A percentile compares a stretch with the other conserved stretches of the same genome.
phyloP scores from a whole-genome alignment of 1,140 invertebrate genomes.

The Oppia nitens region DNA sequence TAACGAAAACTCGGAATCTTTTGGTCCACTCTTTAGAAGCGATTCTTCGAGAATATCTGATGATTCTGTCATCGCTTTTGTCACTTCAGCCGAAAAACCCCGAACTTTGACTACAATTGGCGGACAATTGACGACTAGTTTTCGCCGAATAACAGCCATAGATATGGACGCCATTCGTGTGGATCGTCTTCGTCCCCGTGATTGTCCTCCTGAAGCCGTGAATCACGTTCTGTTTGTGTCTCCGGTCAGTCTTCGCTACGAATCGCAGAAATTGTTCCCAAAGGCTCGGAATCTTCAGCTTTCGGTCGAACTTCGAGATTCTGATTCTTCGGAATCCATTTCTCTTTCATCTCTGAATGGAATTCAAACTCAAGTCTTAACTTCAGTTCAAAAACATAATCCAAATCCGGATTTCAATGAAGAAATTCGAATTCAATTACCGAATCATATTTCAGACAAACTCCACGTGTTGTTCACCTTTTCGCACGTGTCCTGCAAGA shows the following conservation, averaged over 20 bases:
- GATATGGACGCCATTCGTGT: background rate
- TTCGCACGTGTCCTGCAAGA: constrained; percentile 66
- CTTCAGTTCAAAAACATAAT: constrained; percentile 34
- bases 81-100: too few species aligned
- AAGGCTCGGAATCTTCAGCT: constrained; percentile 69
- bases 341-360: constrained; percentile 60
- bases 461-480: constrained; percentile 79
- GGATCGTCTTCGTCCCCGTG: background rate
- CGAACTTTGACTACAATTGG: too few species aligned
- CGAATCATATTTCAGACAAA: constrained; percentile 45
- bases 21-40: too few species aligned
- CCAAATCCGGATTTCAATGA: constrained; percentile 36
- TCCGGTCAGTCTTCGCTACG: constrained; percentile 65
- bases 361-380: constrained; percentile 42
- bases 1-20: too few species aligned
- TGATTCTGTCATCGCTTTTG: too few species aligned
- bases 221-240: constrained; percentile 85
- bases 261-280: constrained; percentile 71
- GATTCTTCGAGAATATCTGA: too few species aligned
- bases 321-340: constrained; percentile 47
- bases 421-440: constrained; percentile 56
- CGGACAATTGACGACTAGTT: background rate
- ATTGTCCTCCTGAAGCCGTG: constrained; percentile 44
- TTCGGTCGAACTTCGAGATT: constrained; percentile 61
- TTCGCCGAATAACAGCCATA: too few species aligned